Base-by-base conservation (phyloP, 1,140 invertebrate genomes). In the Centruroides sculpturatus region DNA sequence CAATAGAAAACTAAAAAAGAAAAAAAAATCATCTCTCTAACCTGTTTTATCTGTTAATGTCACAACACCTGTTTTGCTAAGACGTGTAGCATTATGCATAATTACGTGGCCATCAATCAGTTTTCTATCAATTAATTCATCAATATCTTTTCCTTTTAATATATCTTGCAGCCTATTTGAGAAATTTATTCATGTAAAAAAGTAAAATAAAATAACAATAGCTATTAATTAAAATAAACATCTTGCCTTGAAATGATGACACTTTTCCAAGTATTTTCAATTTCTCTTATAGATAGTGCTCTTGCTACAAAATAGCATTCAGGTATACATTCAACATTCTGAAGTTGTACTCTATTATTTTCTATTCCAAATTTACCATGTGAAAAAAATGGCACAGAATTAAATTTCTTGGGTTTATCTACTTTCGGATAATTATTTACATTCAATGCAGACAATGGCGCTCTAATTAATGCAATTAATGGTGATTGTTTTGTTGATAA, bases 31-130 rank as follows among this genome's bases (percentile, higher is more conserved):
- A 46, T 49, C 4, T 34, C 23, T 7, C 35, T 57, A 47, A 60
- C 62, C 62, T 70, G 66, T 67, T 54, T 71, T 71, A 51, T 72
- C 69, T 13, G 74, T 68, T 48, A 75, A 71, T 41, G 70, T 71
- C 13, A 77, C 76, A 36, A 76, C 66, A 23, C 75, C 76, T 68
- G 70, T 74, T 58, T 72, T 71, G 61, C 73, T 75, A 36, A 76
- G 57, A 58, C 71, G 70, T 36, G 73, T 70, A 59, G 74, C 69
- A 68, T 78, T 79, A 63, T 78, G 76, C 11, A 57, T 61, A 12
- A 67, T 36, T 36, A 57, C 8, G 36, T 49, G 46, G 34, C 63
- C 63, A 60, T 61, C 52, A 34, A 66, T 55, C 1, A 47, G 34
- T n/a, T 60, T 59, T 41, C 54, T 47, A 47, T 64, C 59, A 4